These are phyloP conservation scores for Cyprinodon variegatus DNA, from an alignment of 2,113 vertebrate genomes.

Conservation along the genomic window DNA sequence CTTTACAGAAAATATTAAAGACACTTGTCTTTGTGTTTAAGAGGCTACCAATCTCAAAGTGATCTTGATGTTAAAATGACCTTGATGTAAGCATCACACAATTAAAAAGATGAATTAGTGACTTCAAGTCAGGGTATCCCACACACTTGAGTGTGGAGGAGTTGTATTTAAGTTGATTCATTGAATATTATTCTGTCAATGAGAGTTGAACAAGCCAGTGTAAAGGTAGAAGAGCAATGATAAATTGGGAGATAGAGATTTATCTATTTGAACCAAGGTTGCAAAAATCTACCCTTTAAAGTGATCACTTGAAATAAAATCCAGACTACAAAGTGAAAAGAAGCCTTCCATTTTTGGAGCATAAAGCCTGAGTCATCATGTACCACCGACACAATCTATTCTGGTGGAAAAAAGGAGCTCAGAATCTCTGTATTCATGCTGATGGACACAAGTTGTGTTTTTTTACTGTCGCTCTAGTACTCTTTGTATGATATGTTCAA, in stretches of 20 bases:
- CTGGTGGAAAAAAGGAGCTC: background rate
- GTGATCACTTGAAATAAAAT: slow-evolving; percentile 33
- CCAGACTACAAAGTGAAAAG: slow-evolving; percentile 9
- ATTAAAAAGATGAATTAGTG: slow-evolving; percentile 28
- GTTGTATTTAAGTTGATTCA: slow-evolving; percentile 17
- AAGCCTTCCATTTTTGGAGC: background rate
- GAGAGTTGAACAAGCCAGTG: background rate
- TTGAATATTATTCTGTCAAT: slow-evolving; percentile 3
- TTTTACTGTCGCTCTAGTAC: background rate
- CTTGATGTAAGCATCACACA: slow-evolving; percentile 48
- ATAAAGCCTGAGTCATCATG: background rate
- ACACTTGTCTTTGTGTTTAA: slow-evolving; percentile 5
- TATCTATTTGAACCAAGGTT: slow-evolving; percentile 2
- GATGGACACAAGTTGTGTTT: background rate
- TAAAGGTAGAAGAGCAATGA: slow-evolving; percentile 10
- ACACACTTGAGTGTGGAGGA: slow-evolving; percentile 13
- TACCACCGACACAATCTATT: background rate
- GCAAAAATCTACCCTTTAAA: background rate
- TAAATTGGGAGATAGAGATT: background rate
- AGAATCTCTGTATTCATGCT: background rate
- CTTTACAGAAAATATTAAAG: slow-evolving; percentile 47
- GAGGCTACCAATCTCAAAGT: slow-evolving; percentile 32
- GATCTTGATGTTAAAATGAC: slow-evolving; percentile 55
- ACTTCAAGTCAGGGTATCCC: slow-evolving; percentile 14
- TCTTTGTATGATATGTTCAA: background rate